These are phyloP conservation scores for Chromis chromis DNA, from an alignment of 2,797 vertebrate species.

Conservation along the genomic window DNA sequence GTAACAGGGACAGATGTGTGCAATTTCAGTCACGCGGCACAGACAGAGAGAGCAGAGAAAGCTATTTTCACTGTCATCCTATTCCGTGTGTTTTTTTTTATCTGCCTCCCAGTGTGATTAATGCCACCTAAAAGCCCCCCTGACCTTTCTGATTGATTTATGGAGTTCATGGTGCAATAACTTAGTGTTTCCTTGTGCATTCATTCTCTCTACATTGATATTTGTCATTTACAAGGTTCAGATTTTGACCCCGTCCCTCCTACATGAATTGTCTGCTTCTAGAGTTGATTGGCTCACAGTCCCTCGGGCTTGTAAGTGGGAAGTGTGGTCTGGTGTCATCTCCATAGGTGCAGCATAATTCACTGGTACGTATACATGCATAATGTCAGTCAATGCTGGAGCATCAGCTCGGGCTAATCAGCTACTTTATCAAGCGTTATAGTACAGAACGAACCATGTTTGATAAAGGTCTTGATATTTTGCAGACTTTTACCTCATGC, in stretches of 20 bases:
- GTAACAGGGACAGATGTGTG: slow-evolving; percentile 68
- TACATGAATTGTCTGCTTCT: slow-evolving; percentile 48
- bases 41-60: slow-evolving; percentile 31
- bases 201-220: slow-evolving; percentile 75
- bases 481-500: not conserved
- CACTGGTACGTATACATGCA: not conserved
- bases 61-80: slow-evolving; percentile 41
- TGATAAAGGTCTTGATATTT: not conserved
- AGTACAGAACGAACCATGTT: not conserved
- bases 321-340: slow-evolving; percentile 28
- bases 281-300: slow-evolving; percentile 65
- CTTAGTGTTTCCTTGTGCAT: slow-evolving; percentile 74
- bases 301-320: slow-evolving; percentile 34
- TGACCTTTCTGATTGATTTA: slow-evolving; percentile 85
- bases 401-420: not conserved
- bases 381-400: not conserved
- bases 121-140: slow-evolving; percentile 73
- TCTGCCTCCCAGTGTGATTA: slow-evolving; percentile 78
- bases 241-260: slow-evolving; percentile 58
- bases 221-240: slow-evolving; percentile 76
- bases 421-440: not conserved
- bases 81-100: slow-evolving; percentile 57
- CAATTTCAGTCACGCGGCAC: slow-evolving; percentile 66
- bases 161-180: slow-evolving; percentile 81
- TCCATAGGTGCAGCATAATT: slow-evolving; percentile 23